Evolutionary conservation across 2,888 invertebrate species (phyloP), one percentile per base, ranked within the genome.

Genomic region (Tipula lateralis): DNA sequence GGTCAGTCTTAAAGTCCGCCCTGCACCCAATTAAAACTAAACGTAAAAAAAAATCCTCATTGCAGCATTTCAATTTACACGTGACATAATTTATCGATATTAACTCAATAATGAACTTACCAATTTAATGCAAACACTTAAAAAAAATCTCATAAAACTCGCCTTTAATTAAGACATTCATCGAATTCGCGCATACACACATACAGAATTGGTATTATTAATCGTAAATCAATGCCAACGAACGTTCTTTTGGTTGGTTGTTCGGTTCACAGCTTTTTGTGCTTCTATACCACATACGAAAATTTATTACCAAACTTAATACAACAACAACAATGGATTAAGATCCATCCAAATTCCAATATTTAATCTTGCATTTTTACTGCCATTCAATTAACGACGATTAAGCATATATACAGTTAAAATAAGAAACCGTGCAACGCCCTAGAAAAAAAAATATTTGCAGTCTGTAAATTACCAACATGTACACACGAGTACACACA

Each of bases 371-470:
- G 16, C 44, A 4, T 50, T 16, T 50, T 50, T 50, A 50, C n/a
- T 16, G 44, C 16, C 44, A 50, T 50, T 50, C 44, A 50, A 16
- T 50, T 50, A 50, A 50, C 44, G 44, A 6, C 16, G 16, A 6
- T 50, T 50, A 50, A 50, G n/a, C n/a, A n/a, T n/a, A n/a, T n/a
- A 50, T 50, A 50, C 44, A 50, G 44, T 50, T 50, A 50, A 44
- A 44, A 44, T n/a, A 13, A 44, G 39, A 44, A 12, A 44, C 39
- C n/a, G n/a, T 44, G 39, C 39, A 44, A 50, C 16, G 44, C 44
- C 44, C 44, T 50, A 50, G 16, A 50, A 50, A 34, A 34, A 34
- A 34, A 50, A 16, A 16, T 16, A 6, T 50, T 16, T 50, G 2
- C 44, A 4, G 16, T 50, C 16, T 50, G 16, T 16, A 50, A 16